Evolutionary conservation across 2,888 invertebrate genomes (phyloP), one percentile per base, ranked within the genome.

Genomic region (Trichopoda pennipes): DNA sequence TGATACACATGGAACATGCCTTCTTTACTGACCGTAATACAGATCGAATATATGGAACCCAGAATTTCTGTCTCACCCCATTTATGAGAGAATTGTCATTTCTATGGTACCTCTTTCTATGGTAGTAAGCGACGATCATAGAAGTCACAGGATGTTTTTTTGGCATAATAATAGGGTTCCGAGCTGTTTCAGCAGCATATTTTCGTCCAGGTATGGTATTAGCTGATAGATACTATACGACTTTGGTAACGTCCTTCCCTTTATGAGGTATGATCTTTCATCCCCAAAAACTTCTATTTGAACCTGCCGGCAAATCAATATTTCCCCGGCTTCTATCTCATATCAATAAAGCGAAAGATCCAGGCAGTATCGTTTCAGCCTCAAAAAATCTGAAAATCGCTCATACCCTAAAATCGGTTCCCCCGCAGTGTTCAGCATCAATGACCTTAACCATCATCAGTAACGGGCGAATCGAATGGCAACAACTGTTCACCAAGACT

Each of bases 11-110:
- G 1, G 51, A 1, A 23, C 55, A 76, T n/a, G n/a, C 10, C 17
- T 51, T 68, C 19, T 83, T 80, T 8, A 80, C 69, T 10, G 58
- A 32, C 28, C 56, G 70, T 17, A 84, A 21, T n/a, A 83, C 28
- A 1, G 78, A 56, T 3, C 68, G 76, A 38, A 63, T 66, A 49
- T 74, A 44, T 38, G 68, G 72, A 28, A 84, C 58, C 81, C 77
- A 77, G 58, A 80, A 80, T 49, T 79, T 79, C 47, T 80, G 81
- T 4, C 75, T 77, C 0, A 80, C 56, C 38, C 83, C 79, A 32
- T 84, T 84, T 0, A 73, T 56, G 2, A 56, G 55, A 3, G 72
- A 6, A n/a, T 64, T 19, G 19, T 73, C 69, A 49, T 81, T 83
- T 49, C 79, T 81, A 28, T 84, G 78, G 56, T 75, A 72, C 0